Evolutionary conservation across 2,797 vertebrate species (phyloP), one percentile per base, ranked within the genome.

Genomic region (Syngnathus rostellatus): DNA sequence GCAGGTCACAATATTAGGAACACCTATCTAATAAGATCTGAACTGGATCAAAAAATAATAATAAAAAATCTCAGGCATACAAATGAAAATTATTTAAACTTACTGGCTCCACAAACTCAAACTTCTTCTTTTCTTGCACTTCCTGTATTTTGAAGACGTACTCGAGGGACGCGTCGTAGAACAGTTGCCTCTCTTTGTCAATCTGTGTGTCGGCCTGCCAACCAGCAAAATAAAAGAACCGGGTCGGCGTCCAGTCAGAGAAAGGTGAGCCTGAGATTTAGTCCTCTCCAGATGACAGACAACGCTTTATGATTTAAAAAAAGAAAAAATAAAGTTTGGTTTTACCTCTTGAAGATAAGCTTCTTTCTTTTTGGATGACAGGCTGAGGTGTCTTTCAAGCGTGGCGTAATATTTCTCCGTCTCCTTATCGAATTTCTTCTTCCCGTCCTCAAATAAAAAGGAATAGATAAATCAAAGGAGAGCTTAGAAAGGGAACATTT

Each of bases 131-230:
- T 63, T 99, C 97, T 83, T 99, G 97, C 40, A 99, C 97, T 89
- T 98, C 97, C 83, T 99, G 97, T 76, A 99, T 96, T 91, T 99
- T 99, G 89, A 98, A 98, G 76, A 98, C 95, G 53, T 99, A 99
- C 83, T 98, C 95, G n/a, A 99, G 90, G 0, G 97, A 99, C 0
- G 96, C 94, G 41, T 99, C 95, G 57, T 95, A 98, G 74, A 99
- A 99, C 83, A 96, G 92, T 62, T 98, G 95, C 72, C 95, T 91
- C 75, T 98, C 97, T 82, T 93, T 93, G 83, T 95, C 93, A 83
- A 98, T 95, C 83, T 97, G 93, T 5, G 84, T 85, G 84, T 99
- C 96, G 60, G 97, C 97, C 97, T 98, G 77, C 65, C 83, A 90
- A 72, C n/a, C 61, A 72, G 58, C 74, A 86, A 79, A 85, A 43